Evolutionary conservation across 2,113 vertebrate genomes (phyloP).

Genomic region (Notothenia rossii): DNA sequence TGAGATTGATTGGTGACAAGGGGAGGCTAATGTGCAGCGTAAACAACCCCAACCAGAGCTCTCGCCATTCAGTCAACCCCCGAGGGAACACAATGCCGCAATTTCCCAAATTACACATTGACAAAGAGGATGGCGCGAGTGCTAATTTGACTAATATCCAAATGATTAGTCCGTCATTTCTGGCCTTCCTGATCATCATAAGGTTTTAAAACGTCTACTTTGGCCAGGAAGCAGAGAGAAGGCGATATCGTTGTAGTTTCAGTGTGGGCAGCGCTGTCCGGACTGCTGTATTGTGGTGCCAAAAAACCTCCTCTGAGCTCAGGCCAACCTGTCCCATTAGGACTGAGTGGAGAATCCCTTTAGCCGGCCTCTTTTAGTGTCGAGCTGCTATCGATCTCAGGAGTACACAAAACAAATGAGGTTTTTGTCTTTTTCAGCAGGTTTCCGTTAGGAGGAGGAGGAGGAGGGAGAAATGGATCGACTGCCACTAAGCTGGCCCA

Average conservation of each 20-base stretch:
- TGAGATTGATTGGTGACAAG: conserved; percentile 64
- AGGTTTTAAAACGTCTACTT: conserved; percentile 27
- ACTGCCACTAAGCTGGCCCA: conserved; percentile 34
- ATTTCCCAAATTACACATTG: conserved; percentile 81
- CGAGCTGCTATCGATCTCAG: conserved; percentile 65
- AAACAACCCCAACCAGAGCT: conserved; percentile 57
- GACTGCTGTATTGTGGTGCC: not conserved
- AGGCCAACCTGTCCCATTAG: conserved; percentile 25
- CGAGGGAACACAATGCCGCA: conserved; percentile 73
- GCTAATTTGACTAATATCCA: conserved; percentile 71
- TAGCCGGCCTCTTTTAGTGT: conserved; percentile 51
- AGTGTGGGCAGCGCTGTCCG: conserved; percentile 8
- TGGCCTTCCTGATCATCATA: conserved; percentile 32
- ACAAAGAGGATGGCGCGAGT: conserved; percentile 60
- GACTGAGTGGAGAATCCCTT: conserved; percentile 53
- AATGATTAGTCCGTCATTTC: conserved; percentile 50
- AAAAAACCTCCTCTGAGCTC: not conserved
- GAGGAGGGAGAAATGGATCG: conserved; percentile 25
- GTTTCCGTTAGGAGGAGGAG: conserved; percentile 17
- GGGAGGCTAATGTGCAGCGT: conserved; percentile 72
- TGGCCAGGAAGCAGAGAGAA: conserved; percentile 16
- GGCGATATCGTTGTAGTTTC: conserved; percentile 9
- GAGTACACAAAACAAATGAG: conserved; percentile 61
- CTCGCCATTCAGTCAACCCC: conserved; percentile 44
- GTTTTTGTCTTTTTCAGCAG: conserved; percentile 70